Evolutionary conservation across 1,140 invertebrate genomes (phyloP).

Genomic region (Linepithema humile): DNA sequence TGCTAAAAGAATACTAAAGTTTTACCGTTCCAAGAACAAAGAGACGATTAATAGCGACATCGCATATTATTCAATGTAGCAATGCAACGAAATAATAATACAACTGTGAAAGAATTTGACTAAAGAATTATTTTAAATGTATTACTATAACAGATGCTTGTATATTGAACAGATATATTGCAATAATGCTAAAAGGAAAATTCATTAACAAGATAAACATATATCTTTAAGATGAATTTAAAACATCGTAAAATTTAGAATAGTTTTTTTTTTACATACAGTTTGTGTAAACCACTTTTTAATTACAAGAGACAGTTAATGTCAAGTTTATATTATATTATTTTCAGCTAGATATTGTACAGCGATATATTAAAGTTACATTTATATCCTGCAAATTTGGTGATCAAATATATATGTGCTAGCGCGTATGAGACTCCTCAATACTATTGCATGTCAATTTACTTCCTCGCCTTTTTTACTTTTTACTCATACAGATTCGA

Average conservation of each 20-base stretch:
- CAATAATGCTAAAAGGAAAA: constrained; percentile 19
- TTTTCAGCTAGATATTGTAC: constrained; percentile 32
- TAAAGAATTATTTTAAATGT: constrained; percentile 37
- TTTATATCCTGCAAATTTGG: constrained; percentile 39
- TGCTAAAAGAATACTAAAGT: background rate
- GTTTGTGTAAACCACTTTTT: constrained; percentile 9
- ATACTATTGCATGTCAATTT: background rate
- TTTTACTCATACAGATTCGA: background rate
- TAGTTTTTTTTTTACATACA: constrained; percentile 1
- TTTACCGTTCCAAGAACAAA: background rate
- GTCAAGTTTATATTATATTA: no score
- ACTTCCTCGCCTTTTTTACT: background rate
- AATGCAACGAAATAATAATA: constrained; percentile 25
- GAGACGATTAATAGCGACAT: constrained; percentile 14
- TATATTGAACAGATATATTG: constrained; percentile 35
- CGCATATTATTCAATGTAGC: constrained; percentile 11
- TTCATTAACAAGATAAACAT: constrained; percentile 31
- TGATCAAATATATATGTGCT: constrained; percentile 3
- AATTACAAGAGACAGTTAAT: constrained; percentile 45
- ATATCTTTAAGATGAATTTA: constrained; percentile 24
- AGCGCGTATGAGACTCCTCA: no score
- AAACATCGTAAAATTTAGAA: constrained; percentile 29
- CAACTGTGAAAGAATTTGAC: constrained; percentile 28
- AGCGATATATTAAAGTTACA: constrained; percentile 12
- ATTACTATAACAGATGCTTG: constrained; percentile 39